Evolutionary conservation across 2,888 invertebrate species (phyloP), one percentile per base, ranked within the genome.

Genomic region (Cheilosia pagana): DNA sequence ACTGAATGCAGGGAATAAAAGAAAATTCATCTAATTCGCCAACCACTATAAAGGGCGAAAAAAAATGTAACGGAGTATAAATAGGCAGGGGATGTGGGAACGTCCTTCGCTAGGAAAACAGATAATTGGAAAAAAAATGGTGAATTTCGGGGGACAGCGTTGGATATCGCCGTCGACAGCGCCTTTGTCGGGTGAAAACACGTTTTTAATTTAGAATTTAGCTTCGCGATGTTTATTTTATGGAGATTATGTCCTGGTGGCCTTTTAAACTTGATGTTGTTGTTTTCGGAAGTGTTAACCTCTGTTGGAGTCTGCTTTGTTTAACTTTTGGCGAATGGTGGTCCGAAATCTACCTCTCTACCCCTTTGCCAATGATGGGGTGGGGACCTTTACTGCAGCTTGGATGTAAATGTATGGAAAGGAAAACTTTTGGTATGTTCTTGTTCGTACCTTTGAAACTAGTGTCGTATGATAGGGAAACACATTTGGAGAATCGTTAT

Each of bases 151-250:
- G 60, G 28, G 45, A 74, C 57, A 39, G 52, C 67, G 28, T 52
- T 7, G n/a, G 75, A 57, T 31, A 60, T 59, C 41, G 10, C 25
- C n/a, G 53, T 53, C 43, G 62, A 43, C 28, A 53, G 35, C 16
- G 31, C 31, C 23, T 23, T 45, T 53, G 75, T 48, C 19, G 59
- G 65, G 48, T 55, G 57, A 78, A 48, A 70, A 71, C 85, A 85
- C 85, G 85, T 85, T 85, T 85, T 81, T 85, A 85, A 85, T 85
- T 81, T 85, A 76, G 81, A 71, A 85, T 81, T 76, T 62, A 60
- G 41, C 75, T 71, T 35, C 53, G 48, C 70, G 55, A 55, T 76
- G 75, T 81, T 81, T 75, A 71, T 81, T 81, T 76, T 75, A 76
- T 67, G 81, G 53, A 68, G 60, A 63, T 63, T 68, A 72, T n/a